phyloP scores from a whole-genome alignment of 2,113 vertebrate species.

The Poeciliopsis turrubarensis region DNA sequence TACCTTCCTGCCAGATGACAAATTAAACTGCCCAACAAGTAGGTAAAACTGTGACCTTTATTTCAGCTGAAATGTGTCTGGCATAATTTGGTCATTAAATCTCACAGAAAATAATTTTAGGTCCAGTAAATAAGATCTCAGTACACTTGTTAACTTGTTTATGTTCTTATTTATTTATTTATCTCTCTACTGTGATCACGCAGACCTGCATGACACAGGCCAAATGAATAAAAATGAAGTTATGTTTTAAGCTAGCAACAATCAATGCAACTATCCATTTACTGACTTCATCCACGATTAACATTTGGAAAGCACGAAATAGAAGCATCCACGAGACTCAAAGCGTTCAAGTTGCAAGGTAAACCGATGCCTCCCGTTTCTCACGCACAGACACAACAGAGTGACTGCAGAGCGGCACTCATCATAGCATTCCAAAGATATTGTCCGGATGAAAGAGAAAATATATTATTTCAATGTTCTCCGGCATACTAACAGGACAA shows the following conservation, averaged over 20 bases:
- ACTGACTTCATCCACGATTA: constrained; percentile 18
- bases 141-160: neutral
- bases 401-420: neutral
- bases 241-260: neutral
- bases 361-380: neutral
- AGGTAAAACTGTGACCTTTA: neutral
- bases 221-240: neutral
- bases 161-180: neutral
- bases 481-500: constrained; percentile 8
- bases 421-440: constrained; percentile 65
- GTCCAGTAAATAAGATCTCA: neutral
- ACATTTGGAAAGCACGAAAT: constrained; percentile 18
- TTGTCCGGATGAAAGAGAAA: constrained; percentile 58
- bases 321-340: constrained; percentile 14
- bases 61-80: neutral
- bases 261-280: neutral
- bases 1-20: neutral
- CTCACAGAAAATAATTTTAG: too few relatives aligned
- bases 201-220: neutral
- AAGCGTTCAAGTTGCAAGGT: constrained; percentile 1
- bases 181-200: neutral
- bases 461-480: constrained; percentile 5
- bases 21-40: neutral
- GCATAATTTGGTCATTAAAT: too few relatives aligned
- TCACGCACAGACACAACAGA: neutral